phyloP scores from a whole-genome alignment of 2,888 invertebrate species.

The Athalia rosae region DNA sequence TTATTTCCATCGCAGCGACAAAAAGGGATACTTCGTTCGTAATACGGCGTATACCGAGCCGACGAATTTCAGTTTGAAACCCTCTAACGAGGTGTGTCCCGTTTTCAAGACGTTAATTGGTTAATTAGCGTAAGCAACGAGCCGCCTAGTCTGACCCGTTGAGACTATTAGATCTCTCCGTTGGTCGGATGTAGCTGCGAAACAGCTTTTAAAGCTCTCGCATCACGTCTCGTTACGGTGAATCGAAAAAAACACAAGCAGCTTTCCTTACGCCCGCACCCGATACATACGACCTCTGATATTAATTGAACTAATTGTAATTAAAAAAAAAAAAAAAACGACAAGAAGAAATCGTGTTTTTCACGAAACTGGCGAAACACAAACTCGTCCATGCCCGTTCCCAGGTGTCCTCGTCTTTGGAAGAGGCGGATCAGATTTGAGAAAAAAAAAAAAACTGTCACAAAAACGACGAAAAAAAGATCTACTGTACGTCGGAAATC shows the following conservation, averaged over 20 bases:
- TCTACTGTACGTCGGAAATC: no score
- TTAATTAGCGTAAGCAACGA: constrained; percentile 39
- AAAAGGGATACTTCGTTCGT: no score
- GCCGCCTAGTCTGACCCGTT: constrained; percentile 1
- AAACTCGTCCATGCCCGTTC: no score
- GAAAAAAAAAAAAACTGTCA: no score
- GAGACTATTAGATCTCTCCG: constrained; percentile 6
- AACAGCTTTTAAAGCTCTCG: not conserved
- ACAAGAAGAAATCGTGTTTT: no score
- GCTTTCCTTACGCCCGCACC: constrained; percentile 7
- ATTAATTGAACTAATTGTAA: no score
- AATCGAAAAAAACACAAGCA: constrained; percentile 13
- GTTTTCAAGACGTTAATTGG: constrained; percentile 34
- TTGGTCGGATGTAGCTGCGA: not conserved
- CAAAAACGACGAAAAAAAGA: no score
- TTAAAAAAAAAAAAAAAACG: no score
- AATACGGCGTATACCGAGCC: not conserved
- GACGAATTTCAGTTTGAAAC: constrained; percentile 28
- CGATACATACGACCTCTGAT: constrained; percentile 1
- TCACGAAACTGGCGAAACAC: no score
- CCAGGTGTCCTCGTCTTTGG: no score
- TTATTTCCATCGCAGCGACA: not conserved
- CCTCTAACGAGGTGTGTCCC: constrained; percentile 39
- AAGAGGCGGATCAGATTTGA: no score
- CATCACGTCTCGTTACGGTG: constrained; percentile 41